Evolutionary conservation across 92 coral and sea anemone genomes (phyloP), one percentile per base, ranked within the genome.

Genomic region (Metridium senile): DNA sequence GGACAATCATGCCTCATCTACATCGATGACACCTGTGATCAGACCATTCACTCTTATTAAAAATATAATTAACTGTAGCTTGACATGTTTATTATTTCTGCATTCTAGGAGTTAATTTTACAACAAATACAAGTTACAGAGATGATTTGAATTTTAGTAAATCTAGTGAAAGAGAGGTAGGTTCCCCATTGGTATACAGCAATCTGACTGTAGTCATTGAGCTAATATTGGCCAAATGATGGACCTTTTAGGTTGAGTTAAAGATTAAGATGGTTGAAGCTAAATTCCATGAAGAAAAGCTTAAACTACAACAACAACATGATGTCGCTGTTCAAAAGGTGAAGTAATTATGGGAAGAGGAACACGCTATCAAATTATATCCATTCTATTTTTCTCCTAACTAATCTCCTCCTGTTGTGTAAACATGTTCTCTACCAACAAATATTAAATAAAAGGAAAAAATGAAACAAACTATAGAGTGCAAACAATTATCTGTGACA

Each of bases 251-350:
- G 99, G 85, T 92, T 52, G 99, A 95, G 80, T 84, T 90, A 26
- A 85, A 92, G 76, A 85, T 91, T 18, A 95, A 95, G 77, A 82
- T 95, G 95, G 96, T 82, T 29, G 99, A 95, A 75, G 99, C 99
- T 23, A 95, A 88, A 69, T 95, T 83, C 72, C 99, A 95, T 69
- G 99, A 95, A 75, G 96, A 92, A 74, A 95, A 95, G 74, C 90
- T 95, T 8, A 95, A 95, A 75, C 93, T 95, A 33, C 99, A 95
- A 59, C 99, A 95, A 35, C 97, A 95, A 28, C 99, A 95, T 85
- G 99, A 95, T 79, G 89, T 95, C 33, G 97, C 97, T 34, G 93
- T 92, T 25, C 99, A 95, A 81, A 95, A 95, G 93, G 99, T 92
- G 72, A 21, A 39, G 23, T 53, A 39, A 39, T 4, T 39, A 39